Evolutionary conservation across 1,140 invertebrate species (phyloP).

Genomic region (Aphidius gifuensis): DNA sequence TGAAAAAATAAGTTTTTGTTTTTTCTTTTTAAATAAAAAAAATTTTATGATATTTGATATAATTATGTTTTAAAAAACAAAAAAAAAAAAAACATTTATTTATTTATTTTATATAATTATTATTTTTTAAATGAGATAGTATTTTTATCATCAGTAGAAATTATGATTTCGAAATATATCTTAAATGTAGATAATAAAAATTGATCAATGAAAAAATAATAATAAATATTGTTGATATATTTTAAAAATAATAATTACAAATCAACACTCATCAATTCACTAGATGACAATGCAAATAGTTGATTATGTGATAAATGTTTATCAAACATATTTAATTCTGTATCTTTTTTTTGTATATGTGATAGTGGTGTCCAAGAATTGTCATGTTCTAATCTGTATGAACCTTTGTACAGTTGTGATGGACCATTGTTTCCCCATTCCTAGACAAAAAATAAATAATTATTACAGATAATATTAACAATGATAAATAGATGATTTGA

Average conservation of each 20-base stretch:
- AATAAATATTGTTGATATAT: too few relatives aligned
- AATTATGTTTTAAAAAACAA: too few relatives aligned
- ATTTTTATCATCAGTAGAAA: too few relatives aligned
- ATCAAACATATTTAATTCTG: slow-evolving; percentile 35
- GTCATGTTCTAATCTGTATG: slow-evolving; percentile 67
- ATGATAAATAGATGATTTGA: background rate
- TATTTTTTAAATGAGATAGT: too few relatives aligned
- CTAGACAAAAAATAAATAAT: slow-evolving; percentile 44
- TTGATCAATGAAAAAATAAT: too few relatives aligned
- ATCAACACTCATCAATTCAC: slow-evolving; percentile 26
- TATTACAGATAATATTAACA: slow-evolving; percentile 12
- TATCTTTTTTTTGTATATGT: slow-evolving; percentile 42
- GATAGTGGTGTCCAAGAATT: slow-evolving; percentile 65
- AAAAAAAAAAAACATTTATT: too few relatives aligned
- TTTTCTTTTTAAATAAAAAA: too few relatives aligned
- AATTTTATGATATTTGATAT: too few relatives aligned
- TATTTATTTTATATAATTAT: too few relatives aligned
- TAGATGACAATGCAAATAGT: slow-evolving; percentile 19
- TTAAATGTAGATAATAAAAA: too few relatives aligned
- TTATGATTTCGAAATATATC: too few relatives aligned
- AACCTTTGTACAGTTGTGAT: slow-evolving; percentile 64
- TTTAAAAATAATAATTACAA: background rate
- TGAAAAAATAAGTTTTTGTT: too few relatives aligned
- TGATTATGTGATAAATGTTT: slow-evolving; percentile 31
- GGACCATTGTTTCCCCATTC: slow-evolving; percentile 62